Conservation (phyloP, 2,113 vertebrate genomes). For the Empidonax alnorum region DNA sequence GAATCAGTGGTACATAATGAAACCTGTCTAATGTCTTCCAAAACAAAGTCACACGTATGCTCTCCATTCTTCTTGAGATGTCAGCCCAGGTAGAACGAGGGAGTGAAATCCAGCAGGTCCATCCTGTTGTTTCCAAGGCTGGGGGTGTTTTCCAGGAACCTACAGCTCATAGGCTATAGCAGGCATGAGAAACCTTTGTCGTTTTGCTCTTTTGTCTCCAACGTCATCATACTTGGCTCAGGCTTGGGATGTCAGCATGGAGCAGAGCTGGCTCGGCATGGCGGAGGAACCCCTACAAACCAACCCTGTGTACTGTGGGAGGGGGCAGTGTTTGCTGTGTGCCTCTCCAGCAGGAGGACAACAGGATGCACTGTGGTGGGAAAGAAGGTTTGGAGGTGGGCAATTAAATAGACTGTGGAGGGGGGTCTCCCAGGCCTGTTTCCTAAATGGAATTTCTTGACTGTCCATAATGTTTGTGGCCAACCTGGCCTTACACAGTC, state of each 20-base stretch:
- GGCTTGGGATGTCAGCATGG: accelerated
- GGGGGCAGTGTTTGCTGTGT: no score
- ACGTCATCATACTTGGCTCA: not conserved
- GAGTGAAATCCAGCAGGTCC: not conserved
- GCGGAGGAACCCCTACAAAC: not conserved
- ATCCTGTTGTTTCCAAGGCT: not conserved
- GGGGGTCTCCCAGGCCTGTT: not conserved
- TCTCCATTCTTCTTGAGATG: accelerated
- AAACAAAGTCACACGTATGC: accelerated
- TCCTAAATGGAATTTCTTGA: not conserved
- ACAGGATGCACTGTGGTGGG: accelerated
- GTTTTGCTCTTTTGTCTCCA: not conserved
- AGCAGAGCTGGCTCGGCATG: accelerated
- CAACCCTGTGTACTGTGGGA: no score
- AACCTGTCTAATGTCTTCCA: not conserved
- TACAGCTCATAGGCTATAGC: not conserved
- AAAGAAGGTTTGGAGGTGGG: not conserved
- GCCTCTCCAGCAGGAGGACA: no score
- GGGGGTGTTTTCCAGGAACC: not conserved
- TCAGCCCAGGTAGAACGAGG: not conserved
- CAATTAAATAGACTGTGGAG: not conserved
- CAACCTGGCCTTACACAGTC: not conserved
- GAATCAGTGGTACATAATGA: not conserved
- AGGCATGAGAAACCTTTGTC: accelerated
- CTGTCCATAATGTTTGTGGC: accelerated